These are phyloP conservation scores for Papilio polyxenes DNA, from an alignment of 1,140 invertebrate genomes.

Conservation along the genomic window DNA sequence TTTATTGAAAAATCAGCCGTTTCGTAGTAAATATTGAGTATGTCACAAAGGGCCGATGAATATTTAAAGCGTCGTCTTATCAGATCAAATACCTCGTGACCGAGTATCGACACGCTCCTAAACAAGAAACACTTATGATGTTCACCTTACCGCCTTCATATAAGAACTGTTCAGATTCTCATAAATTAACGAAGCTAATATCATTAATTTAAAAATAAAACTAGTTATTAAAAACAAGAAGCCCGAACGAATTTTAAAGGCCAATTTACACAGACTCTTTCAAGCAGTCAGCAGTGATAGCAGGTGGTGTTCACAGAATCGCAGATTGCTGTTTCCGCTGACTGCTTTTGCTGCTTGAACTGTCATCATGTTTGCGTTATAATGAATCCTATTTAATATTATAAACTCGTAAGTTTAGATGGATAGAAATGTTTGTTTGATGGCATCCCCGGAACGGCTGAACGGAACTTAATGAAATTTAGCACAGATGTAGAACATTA, in stretches of 20 bases:
- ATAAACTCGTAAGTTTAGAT: too few species aligned
- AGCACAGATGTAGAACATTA: too few species aligned
- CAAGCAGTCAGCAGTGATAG: too few species aligned
- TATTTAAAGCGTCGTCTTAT: slow-evolving; percentile 35
- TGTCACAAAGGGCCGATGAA: slow-evolving; percentile 33
- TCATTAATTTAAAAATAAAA: neutral
- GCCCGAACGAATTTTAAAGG: neutral
- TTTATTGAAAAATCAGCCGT: slow-evolving; percentile 39
- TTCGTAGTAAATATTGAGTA: slow-evolving; percentile 39
- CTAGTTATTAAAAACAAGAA: neutral
- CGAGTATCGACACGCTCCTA: slow-evolving; percentile 20
- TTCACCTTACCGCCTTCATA: slow-evolving; percentile 3
- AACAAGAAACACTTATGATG: slow-evolving; percentile 25
- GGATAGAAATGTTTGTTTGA: too few species aligned
- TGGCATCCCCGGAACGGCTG: too few species aligned
- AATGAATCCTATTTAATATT: too few species aligned
- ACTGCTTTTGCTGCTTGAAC: too few species aligned
- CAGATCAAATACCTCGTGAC: slow-evolving; percentile 38
- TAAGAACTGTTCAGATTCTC: neutral
- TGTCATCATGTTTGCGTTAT: too few species aligned
- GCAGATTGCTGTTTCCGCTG: too few species aligned
- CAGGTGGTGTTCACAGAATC: too few species aligned
- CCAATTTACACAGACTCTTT: neutral
- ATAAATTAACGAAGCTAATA: neutral
- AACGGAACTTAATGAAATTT: too few species aligned